Evolutionary conservation across 2,888 invertebrate species (phyloP).

Genomic region (Podabrus alpinus): DNA sequence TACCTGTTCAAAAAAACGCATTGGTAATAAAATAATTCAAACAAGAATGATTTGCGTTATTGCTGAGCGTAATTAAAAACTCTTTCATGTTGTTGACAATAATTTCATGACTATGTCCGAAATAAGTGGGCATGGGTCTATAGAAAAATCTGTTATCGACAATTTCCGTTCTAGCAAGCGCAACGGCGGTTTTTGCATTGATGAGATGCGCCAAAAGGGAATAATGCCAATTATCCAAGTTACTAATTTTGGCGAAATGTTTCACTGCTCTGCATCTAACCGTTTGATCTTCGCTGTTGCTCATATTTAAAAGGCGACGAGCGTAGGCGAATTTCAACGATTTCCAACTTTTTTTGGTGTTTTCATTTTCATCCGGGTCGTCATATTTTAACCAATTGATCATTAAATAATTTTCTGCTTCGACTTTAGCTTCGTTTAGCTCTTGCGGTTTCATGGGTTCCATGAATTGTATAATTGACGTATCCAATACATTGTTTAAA

Average conservation of each 20-base stretch:
- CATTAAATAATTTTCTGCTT: constrained; percentile 21
- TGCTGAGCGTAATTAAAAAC: constrained; percentile 54
- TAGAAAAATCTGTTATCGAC: constrained; percentile 76
- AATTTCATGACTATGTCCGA: constrained; percentile 47
- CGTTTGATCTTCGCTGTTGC: constrained; percentile 65
- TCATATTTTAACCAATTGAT: constrained; percentile 11
- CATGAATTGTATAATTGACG: constrained; percentile 46
- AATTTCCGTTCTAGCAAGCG: constrained; percentile 72
- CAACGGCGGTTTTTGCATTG: constrained; percentile 75
- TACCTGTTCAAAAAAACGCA: constrained; percentile 55
- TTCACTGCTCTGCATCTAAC: constrained; percentile 68
- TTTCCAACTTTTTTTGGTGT: constrained; percentile 35
- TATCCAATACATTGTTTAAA: constrained; percentile 49
- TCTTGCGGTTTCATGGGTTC: constrained; percentile 37
- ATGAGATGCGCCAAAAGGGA: constrained; percentile 77
- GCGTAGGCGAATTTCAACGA: constrained; percentile 55
- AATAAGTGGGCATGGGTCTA: constrained; percentile 62
- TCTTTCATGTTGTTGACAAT: constrained; percentile 53
- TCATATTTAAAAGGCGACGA: constrained; percentile 68
- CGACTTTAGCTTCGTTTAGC: constrained; percentile 10
- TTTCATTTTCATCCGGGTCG: constrained; percentile 9
- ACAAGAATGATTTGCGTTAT: constrained; percentile 55
- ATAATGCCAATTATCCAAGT: constrained; percentile 58
- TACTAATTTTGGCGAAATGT: constrained; percentile 67
- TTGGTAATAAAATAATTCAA: constrained; percentile 56